These are phyloP conservation scores for Phoeniculus purpureus DNA, from an alignment of 2,797 vertebrate species.

Conservation along the genomic window DNA sequence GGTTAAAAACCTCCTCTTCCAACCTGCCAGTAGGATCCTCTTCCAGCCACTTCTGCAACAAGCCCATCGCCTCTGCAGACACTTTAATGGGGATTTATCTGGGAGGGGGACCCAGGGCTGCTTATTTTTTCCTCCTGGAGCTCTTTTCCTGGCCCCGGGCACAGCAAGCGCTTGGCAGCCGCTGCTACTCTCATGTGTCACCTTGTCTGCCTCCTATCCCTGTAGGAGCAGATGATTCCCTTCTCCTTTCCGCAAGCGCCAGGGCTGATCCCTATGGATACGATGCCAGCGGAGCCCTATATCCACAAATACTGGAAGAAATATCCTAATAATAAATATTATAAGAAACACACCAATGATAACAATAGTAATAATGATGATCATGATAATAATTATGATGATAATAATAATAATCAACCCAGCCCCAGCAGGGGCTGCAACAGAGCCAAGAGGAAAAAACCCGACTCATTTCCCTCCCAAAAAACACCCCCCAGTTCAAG, in stretches of 20 bases:
- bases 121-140: background rate
- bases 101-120: background rate
- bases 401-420: background rate
- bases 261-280: background rate
- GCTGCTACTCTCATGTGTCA: background rate
- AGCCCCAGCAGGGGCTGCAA: background rate
- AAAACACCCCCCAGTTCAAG: background rate
- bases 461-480: background rate
- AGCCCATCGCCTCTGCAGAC: background rate
- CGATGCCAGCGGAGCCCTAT: background rate
- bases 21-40: background rate
- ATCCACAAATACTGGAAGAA: background rate
- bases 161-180: background rate
- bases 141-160: background rate
- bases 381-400: too few relatives aligned
- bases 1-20: background rate
- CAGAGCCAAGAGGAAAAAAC: fast-evolving
- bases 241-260: background rate
- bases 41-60: background rate
- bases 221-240: background rate
- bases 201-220: background rate
- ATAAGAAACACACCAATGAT: too few relatives aligned
- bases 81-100: background rate
- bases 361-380: too few relatives aligned
- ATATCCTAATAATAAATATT: too few relatives aligned